phyloP scores from a whole-genome alignment of 2,113 vertebrate genomes.

The Albula goreensis region DNA sequence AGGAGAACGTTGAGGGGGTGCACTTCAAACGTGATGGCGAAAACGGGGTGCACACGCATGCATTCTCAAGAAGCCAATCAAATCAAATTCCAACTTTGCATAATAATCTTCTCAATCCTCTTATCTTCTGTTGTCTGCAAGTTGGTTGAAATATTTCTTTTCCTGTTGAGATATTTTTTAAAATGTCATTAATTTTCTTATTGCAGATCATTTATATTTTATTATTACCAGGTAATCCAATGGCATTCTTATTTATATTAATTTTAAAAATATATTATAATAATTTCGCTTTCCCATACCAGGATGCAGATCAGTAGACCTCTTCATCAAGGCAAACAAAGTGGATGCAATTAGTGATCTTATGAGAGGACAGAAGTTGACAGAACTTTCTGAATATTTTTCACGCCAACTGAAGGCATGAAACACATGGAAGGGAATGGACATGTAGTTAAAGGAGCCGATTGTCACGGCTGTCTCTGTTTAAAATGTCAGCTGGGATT shows the following conservation, averaged over 20 bases:
- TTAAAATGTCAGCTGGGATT: neutral
- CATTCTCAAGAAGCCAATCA: constrained; percentile 2
- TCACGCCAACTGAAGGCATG: too few relatives aligned
- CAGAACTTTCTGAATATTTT: too few relatives aligned
- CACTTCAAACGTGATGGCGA: neutral
- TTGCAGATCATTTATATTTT: too few relatives aligned
- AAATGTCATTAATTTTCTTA: too few relatives aligned
- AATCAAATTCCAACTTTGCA: neutral
- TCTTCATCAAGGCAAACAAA: neutral
- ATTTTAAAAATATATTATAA: too few relatives aligned
- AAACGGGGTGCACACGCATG: neutral
- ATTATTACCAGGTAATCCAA: too few relatives aligned
- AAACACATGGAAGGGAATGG: neutral
- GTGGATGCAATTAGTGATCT: too few relatives aligned
- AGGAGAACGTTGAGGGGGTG: constrained; percentile 28
- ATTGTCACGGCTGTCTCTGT: neutral
- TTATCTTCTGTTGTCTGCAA: too few relatives aligned
- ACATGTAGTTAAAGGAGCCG: neutral
- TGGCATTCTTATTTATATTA: too few relatives aligned
- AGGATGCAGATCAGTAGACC: neutral
- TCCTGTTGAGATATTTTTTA: too few relatives aligned
- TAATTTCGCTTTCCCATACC: neutral
- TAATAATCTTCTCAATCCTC: neutral
- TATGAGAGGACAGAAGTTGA: neutral
- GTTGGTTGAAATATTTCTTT: too few relatives aligned